These are phyloP conservation scores for Cyanoliseus patagonus DNA, from an alignment of 2,113 vertebrate genomes.

Conservation along the genomic window DNA sequence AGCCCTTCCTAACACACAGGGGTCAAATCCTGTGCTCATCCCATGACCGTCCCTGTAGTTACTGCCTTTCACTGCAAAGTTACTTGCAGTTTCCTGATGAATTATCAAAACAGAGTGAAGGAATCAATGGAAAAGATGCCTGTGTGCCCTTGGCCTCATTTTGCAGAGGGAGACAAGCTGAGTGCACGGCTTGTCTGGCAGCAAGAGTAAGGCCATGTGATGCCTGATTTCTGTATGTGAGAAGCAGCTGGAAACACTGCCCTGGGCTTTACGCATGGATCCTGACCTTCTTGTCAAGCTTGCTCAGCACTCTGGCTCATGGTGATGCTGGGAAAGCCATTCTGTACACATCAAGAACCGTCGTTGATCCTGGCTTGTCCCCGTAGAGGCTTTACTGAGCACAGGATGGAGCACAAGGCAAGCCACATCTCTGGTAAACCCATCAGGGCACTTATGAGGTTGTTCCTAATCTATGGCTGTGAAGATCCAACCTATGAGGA, in stretches of 20 bases:
- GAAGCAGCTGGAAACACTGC: constrained; percentile 27
- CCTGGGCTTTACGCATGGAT: background rate
- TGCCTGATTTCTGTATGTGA: background rate
- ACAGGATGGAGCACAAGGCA: background rate
- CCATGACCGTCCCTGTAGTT: background rate
- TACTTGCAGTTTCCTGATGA: background rate
- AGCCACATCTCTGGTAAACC: background rate
- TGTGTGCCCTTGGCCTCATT: constrained; percentile 41
- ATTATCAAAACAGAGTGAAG: background rate
- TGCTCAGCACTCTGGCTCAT: background rate
- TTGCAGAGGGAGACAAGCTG: background rate
- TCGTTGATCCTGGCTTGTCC: background rate
- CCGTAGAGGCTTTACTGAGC: background rate
- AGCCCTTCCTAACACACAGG: background rate
- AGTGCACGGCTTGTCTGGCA: background rate
- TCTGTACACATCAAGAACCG: background rate
- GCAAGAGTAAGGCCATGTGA: background rate
- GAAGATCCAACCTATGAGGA: background rate
- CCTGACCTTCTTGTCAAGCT: background rate
- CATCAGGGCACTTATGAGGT: background rate
- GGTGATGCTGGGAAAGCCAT: background rate
- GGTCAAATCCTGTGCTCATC: background rate
- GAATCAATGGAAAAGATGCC: background rate
- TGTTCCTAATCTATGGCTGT: background rate
- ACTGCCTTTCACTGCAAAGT: background rate